phyloP scores from a whole-genome alignment of 2,888 invertebrate genomes.

The Hydriomena furcata region DNA sequence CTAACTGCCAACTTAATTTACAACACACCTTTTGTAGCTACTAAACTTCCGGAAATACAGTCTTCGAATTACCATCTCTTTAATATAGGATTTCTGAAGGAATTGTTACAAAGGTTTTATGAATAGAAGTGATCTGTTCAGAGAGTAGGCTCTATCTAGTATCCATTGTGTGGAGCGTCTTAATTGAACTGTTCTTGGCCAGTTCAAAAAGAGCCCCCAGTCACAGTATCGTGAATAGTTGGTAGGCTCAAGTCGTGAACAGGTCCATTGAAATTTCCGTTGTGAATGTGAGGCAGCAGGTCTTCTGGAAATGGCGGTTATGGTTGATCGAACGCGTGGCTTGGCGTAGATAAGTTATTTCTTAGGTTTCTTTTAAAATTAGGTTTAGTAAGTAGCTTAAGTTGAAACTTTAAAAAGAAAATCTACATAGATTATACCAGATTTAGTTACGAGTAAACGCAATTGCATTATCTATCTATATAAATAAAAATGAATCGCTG shows the following conservation, averaged over 20 bases:
- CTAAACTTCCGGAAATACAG: slow-evolving; percentile 10
- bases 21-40: slow-evolving; percentile 12
- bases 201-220: slow-evolving; percentile 11
- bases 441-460: too few relatives aligned
- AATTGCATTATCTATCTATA: too few relatives aligned
- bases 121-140: slow-evolving; percentile 11
- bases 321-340: slow-evolving; percentile 20
- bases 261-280: slow-evolving; percentile 2
- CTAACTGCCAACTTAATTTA: slow-evolving; percentile 19
- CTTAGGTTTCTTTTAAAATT: slow-evolving; percentile 7
- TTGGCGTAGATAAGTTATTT: slow-evolving; percentile 19
- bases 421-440: neutral
- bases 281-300: slow-evolving; percentile 11
- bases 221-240: slow-evolving; percentile 11
- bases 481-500: too few relatives aligned
- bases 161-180: slow-evolving; percentile 14
- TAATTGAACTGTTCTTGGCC: slow-evolving; percentile 16
- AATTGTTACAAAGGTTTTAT: slow-evolving; percentile 8
- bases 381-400: neutral
- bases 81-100: slow-evolving; percentile 8
- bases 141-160: slow-evolving; percentile 11
- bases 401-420: neutral
- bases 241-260: neutral
- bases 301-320: slow-evolving; percentile 18
- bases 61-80: slow-evolving; percentile 1